phyloP scores from a whole-genome alignment of 2,888 invertebrate species.

The Eulithis prunata region DNA sequence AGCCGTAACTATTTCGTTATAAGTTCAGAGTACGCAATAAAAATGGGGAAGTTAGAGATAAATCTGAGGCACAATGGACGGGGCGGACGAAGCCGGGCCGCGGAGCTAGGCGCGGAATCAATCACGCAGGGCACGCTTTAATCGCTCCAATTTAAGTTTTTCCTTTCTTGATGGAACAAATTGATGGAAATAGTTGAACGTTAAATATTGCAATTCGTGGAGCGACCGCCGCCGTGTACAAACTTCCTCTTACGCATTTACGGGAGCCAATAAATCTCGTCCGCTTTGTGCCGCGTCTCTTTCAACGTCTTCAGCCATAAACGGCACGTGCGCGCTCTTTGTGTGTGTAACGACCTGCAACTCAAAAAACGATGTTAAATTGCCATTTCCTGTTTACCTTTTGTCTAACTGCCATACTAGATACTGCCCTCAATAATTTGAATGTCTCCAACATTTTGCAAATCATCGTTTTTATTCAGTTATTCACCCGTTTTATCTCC shows the following conservation, averaged over 20 bases:
- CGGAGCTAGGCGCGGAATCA: constrained; percentile 64
- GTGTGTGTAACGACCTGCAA: constrained; percentile 69
- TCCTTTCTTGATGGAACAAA: constrained; percentile 72
- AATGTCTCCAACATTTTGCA: constrained; percentile 50
- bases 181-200: constrained; percentile 76
- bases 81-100: constrained; percentile 48
- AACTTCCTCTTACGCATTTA: constrained; percentile 72
- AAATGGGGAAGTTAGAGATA: constrained; percentile 79
- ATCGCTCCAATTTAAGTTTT: constrained; percentile 78
- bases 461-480: constrained; percentile 72
- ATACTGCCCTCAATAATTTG: constrained; percentile 59
- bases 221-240: constrained; percentile 62
- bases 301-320: constrained; percentile 73
- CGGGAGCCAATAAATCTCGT: constrained; percentile 71
- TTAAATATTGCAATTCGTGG: constrained; percentile 67
- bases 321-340: constrained; percentile 71
- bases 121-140: constrained; percentile 69
- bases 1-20: constrained; percentile 84
- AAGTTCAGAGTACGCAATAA: constrained; percentile 83
- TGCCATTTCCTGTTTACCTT: constrained; percentile 57
- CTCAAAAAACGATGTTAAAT: constrained; percentile 68
- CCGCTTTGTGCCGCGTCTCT: constrained; percentile 67
- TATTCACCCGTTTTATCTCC: constrained; percentile 69
- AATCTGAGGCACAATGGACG: constrained; percentile 71
- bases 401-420: constrained; percentile 49